Evolutionary conservation across 1,140 invertebrate genomes (phyloP).

Genomic region (Drosophila dunni): DNA sequence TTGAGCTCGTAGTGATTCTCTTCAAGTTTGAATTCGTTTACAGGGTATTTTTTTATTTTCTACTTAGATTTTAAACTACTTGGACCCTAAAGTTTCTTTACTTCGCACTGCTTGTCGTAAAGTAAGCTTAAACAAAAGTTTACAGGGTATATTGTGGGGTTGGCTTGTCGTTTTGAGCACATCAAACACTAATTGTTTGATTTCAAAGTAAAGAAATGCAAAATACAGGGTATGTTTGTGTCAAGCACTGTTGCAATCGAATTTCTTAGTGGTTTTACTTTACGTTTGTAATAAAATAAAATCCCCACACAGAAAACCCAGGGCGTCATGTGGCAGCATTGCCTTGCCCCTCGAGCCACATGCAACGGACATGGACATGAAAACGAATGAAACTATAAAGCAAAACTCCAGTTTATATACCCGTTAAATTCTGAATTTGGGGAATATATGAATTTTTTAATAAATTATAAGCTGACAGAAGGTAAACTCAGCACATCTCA

Average conservation of each 20-base stretch:
- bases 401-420: conserved; percentile 39
- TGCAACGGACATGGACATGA: conserved; percentile 52
- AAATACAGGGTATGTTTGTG: conserved; percentile 2
- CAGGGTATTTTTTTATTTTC: background rate
- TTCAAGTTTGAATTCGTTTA: too few species aligned
- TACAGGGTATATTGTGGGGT: too few species aligned
- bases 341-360: conserved; percentile 34
- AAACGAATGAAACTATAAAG: conserved; percentile 63
- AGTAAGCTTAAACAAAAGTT: too few species aligned
- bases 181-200: background rate
- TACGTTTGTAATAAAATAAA: conserved; percentile 53
- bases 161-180: background rate
- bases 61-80: too few species aligned
- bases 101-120: too few species aligned
- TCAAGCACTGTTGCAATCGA: background rate
- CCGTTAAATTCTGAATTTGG: too few species aligned
- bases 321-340: conserved; percentile 36
- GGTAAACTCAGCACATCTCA: too few species aligned
- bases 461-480: too few species aligned
- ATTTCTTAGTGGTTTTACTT: conserved; percentile 31
- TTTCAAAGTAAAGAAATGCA: background rate
- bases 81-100: too few species aligned
- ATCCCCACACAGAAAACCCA: conserved; percentile 34
- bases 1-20: too few species aligned
- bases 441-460: too few species aligned